Base-by-base conservation (phyloP, 2,888 invertebrate genomes). In the Brachyopa scutellaris region DNA sequence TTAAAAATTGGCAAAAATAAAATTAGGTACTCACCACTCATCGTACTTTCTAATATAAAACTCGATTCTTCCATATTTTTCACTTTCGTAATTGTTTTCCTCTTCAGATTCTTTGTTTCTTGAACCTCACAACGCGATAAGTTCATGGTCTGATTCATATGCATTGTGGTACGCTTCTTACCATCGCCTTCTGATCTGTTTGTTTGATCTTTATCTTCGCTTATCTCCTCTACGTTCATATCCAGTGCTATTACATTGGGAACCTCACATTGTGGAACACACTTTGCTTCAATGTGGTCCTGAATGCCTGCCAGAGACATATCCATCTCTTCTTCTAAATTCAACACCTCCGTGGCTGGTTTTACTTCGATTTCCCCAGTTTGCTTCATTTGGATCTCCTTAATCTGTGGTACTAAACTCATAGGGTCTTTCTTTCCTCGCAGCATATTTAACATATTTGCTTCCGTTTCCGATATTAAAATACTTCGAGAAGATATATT, bases 391-490 rank as follows among this genome's bases (percentile, higher is more conserved):
- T 61, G 26, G 2, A 23, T 2, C 5, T 72, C 53, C 0, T 9
- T 31, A 2, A 13, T 23, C 13, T 49, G 15, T 0, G 36, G 9
- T 6, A 47, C 13, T 6, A 15, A 0, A 36, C 11, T n/a, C 5
- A 13, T 19, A 1, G 1, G 7, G 1, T 2, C 40, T 26, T 64
- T 49, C 2, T 59, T 13, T 1, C 15, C 59, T 15, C 49, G 47
- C 17, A 70, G 15, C 21, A 51, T 29, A 11, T 76, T 80, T 1
- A 80, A 6, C 38, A 73, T 9, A 8, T 74, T 55, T 8, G 15
- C 19, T 29, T 80, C 80, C 0, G 64, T 69, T 0, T 70, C 80
- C 1, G 80, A 31, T 76, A 80, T 80, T 6, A 70, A n/a, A 11
- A 80, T 64, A 21, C 80, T 80, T 2, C 7, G 26, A 15, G 51